A percentile compares a stretch with the other conserved stretches of the same genome.
These are phyloP conservation scores for Aurelia sp. DNA, from an alignment of 30 jellyfish, hydroid and myxozoan genomes.

Conservation along the genomic window DNA sequence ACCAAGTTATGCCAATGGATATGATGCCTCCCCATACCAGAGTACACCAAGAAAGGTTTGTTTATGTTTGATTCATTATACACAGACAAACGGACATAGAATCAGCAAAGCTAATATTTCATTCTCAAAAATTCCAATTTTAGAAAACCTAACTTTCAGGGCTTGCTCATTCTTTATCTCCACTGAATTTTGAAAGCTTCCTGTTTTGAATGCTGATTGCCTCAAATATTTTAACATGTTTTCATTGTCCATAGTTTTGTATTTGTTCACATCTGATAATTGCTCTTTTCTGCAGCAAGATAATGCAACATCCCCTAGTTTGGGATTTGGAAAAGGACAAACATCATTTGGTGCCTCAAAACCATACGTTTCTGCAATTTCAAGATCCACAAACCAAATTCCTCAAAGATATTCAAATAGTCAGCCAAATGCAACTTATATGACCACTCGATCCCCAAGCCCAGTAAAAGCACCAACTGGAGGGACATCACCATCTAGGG, in stretches of 20 bases:
- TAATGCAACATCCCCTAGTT: too few relatives aligned
- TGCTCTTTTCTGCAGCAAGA: too few relatives aligned
- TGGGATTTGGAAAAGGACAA: not conserved
- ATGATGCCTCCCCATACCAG: conserved; percentile 48
- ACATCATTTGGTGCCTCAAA: conserved; percentile 33
- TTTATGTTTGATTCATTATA: not conserved
- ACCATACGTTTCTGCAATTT: conserved; percentile 32
- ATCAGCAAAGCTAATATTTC: not conserved
- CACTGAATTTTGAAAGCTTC: too few relatives aligned
- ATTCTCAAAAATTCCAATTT: too few relatives aligned
- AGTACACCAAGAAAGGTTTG: conserved; percentile 72
- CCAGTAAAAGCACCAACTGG: conserved; percentile 19
- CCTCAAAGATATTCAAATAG: conserved; percentile 24
- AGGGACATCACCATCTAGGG: conserved; percentile 57
- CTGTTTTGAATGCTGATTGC: too few relatives aligned
- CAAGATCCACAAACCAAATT: conserved; percentile 14
- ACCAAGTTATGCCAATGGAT: conserved; percentile 9
- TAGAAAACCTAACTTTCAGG: too few relatives aligned
- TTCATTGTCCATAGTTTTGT: too few relatives aligned
- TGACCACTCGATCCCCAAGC: conserved; percentile 55
- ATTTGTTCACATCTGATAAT: too few relatives aligned
- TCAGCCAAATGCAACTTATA: conserved; percentile 25
- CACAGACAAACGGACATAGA: too few relatives aligned
- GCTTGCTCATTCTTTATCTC: too few relatives aligned
- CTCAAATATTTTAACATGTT: too few relatives aligned